Base-by-base conservation (phyloP, 2,113 vertebrate genomes). In the Otus sunia region DNA sequence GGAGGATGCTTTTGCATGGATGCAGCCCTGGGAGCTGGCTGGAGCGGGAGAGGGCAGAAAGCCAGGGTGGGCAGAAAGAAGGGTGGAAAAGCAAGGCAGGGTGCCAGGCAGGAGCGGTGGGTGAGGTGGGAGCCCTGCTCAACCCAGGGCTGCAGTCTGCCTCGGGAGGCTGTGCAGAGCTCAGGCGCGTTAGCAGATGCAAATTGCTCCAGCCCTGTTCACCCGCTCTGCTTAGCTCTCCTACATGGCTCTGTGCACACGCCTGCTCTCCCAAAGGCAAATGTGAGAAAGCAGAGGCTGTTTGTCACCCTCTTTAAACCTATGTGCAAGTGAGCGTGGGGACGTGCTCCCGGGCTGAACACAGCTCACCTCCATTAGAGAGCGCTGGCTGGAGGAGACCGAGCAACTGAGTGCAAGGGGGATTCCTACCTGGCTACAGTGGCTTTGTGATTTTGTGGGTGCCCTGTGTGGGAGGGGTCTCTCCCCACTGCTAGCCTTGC, bases 1-100 rank as follows among this genome's bases (percentile, higher is more conserved):
- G 64, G 76, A 94, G 77, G 77, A 90, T 95, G 91, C 77, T 81
- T 10, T 45, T 52, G 52, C 74, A 26, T 56, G 60, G 74, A 63
- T 85, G 91, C 88, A 76, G 90, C 52, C n/a, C 50, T 29, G 26
- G 25, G 36, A 94, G 59, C 39, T 0, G 15, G 66, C 53, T 37
- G 74, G 59, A 52, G 68, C 1, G 11, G 67, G 59, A 85, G 53
- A 53, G 76, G 49, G 62, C 37, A 75, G 86, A 50, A 66, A 86
- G 49, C 3, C 73, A 53, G 66, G 7, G 59, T 25, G 59, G 64
- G 37, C 30, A 74, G 81, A 36, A 49, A 80, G 59, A n/a, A 26
- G 89, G 36, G 53, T 52, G 84, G 79, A 39, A 83, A 87, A 53
- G 55, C n/a, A 22, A 36, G 45, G 60, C 34, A 79, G 10, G 32